Evolutionary conservation across 2,797 vertebrate genomes (phyloP), one percentile per base, ranked within the genome.

Genomic region (Pogoniulus pusillus): DNA sequence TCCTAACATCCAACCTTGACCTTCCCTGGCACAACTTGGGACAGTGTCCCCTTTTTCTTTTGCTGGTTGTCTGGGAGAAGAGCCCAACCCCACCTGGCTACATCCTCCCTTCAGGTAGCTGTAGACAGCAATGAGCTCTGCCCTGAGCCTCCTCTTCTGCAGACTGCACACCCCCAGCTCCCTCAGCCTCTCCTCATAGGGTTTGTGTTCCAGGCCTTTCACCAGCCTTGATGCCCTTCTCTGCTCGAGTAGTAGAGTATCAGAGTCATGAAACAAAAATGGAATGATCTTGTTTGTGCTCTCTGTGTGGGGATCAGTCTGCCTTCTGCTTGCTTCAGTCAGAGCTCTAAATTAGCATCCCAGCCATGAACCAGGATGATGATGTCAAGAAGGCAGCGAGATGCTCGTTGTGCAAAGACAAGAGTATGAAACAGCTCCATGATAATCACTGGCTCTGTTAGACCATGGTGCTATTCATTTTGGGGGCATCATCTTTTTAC

Each of bases 401-500:
- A 2, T 10, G 8, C 71, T 64, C 14, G 2, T 16, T 30, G 22
- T 11, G 58, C 75, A 70, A 80, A 66, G 79, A 65, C 20, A 55
- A 78, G 68, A 23, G 12, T 15, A 23, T 4, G 58, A 22, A 95
- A 43, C 41, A 63, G 8, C 41, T 87, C 59, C 23, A 1, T 10
- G 64, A 23, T 32, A 29, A 79, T 74, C 85, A 74, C 55, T 26
- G 6, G 9, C 70, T 82, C 45, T 24, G n/a, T 64, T 53, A 58
- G 29, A 63, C 60, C 49, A 6, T 19, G 8, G 47, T n/a, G 43
- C 90, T 76, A 39, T 57, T 93, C n/a, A 18, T 57, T 93, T 76
- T 47, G 65, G 65, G 79, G 51, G 82, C 86, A 75, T 57, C 22
- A 13, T 87, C 82, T 70, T 91, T 82, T 86, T 85, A 58, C 76